These are phyloP conservation scores for Anniella stebbinsi DNA, from an alignment of 2,797 vertebrate genomes.

Conservation along the genomic window DNA sequence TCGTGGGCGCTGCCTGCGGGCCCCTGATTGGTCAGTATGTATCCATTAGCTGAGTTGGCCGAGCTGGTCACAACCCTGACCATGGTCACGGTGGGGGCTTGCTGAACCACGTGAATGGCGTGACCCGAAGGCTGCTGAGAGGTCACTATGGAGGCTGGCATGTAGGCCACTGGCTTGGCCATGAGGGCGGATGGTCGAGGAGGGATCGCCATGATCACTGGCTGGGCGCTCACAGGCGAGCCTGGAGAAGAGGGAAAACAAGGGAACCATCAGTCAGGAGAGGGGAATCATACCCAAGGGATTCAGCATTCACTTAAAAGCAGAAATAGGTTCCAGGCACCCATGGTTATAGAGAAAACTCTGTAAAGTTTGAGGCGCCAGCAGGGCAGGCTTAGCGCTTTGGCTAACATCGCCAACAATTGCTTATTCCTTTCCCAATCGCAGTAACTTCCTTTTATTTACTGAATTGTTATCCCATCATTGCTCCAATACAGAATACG, in stretches of 20 bases:
- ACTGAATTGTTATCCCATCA: too few species aligned
- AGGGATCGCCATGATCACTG: constrained; percentile 94
- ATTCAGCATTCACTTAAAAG: background rate
- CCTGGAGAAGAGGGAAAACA: constrained; percentile 76
- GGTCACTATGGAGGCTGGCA: constrained; percentile 88
- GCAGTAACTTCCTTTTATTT: too few species aligned
- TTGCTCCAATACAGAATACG: too few species aligned
- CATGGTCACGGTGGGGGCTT: constrained; percentile 93
- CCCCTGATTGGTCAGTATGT: constrained; percentile 85
- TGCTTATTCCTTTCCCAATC: background rate
- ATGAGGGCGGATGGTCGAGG: constrained; percentile 83
- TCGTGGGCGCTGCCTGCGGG: constrained; percentile 74
- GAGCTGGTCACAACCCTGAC: constrained; percentile 90
- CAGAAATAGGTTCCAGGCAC: too few species aligned
- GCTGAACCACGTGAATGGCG: constrained; percentile 91
- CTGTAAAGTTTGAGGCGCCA: background rate
- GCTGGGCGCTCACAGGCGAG: constrained; percentile 93
- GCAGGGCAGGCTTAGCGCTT: background rate
- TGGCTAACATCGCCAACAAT: background rate
- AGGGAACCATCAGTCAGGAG: rapidly evolving
- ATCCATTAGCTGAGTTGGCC: constrained; percentile 90
- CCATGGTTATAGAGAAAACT: background rate
- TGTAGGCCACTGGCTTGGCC: constrained; percentile 90
- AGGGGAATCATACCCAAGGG: background rate
- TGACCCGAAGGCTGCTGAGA: constrained; percentile 85